phyloP scores from a whole-genome alignment of 1,140 invertebrate genomes.

The Drosophila navojoa region DNA sequence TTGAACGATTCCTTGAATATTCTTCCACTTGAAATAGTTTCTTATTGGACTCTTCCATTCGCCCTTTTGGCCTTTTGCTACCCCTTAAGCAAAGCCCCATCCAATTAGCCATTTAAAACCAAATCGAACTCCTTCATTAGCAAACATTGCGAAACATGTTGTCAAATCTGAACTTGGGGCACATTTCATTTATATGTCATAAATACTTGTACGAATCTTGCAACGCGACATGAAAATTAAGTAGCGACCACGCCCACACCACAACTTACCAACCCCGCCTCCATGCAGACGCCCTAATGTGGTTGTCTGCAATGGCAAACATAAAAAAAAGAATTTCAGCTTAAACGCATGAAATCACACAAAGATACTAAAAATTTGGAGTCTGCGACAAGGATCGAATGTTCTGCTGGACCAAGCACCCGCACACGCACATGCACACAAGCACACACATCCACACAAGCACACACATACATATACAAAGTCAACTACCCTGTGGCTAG shows the following conservation, averaged over 20 bases:
- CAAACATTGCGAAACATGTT: conserved; percentile 61
- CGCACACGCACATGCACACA: conserved; percentile 10
- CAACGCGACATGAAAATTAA: conserved; percentile 80
- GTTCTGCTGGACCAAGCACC: conserved; percentile 6
- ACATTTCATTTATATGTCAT: conserved; percentile 81
- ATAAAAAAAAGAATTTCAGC: conserved; percentile 74
- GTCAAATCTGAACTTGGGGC: conserved; percentile 27
- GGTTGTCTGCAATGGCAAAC: conserved; percentile 58
- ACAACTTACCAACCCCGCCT: not conserved
- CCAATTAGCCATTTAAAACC: conserved; percentile 70
- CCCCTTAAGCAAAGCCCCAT: conserved; percentile 20
- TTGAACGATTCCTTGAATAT: too few relatives aligned
- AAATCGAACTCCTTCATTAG: conserved; percentile 76
- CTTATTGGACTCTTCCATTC: not conserved
- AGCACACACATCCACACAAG: conserved; percentile 33
- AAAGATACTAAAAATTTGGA: conserved; percentile 78
- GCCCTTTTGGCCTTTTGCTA: not conserved
- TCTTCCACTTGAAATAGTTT: conserved; percentile 3
- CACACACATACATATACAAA: conserved; percentile 52
- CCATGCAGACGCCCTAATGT: conserved; percentile 26
- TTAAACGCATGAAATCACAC: conserved; percentile 81
- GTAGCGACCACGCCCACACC: conserved; percentile 7
- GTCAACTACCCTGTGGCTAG: conserved; percentile 38
- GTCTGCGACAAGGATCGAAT: conserved; percentile 66
- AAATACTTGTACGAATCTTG: conserved; percentile 75